These are phyloP conservation scores for Gonioctena quinquepunctata DNA, from an alignment of 1,140 invertebrate genomes.

Conservation along the genomic window DNA sequence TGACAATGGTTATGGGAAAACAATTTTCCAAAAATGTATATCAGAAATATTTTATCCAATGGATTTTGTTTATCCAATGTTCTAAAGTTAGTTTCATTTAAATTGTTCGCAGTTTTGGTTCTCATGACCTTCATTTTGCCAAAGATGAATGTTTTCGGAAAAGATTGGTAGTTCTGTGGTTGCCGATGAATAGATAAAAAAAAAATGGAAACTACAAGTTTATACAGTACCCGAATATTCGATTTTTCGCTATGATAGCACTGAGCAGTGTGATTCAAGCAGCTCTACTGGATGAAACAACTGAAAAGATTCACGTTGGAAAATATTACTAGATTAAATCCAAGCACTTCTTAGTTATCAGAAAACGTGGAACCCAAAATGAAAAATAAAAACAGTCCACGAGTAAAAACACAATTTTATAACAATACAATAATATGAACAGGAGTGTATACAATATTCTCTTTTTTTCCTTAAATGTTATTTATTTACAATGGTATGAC, in stretches of 20 bases:
- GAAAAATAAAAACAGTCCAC: conserved; percentile 12
- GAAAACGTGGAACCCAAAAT: conserved; percentile 10
- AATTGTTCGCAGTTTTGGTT: no score
- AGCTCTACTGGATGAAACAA: conserved; percentile 7
- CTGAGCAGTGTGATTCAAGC: conserved; percentile 14
- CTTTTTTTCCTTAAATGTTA: conserved; percentile 14
- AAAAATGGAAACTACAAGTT: background rate
- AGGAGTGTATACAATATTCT: conserved; percentile 22
- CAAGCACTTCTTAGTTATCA: background rate
- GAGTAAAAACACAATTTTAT: conserved; percentile 18
- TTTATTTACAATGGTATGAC: conserved; percentile 24
- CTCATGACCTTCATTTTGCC: background rate
- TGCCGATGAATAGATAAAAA: background rate
- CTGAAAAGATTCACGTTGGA: no score
- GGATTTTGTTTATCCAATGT: no score
- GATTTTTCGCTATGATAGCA: background rate
- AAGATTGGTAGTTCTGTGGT: background rate
- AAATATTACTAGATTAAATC: no score
- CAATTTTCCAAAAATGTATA: background rate
- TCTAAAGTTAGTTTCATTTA: no score
- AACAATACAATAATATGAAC: conserved; percentile 22
- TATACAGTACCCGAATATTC: background rate
- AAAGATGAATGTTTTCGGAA: background rate
- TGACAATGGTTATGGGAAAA: background rate
- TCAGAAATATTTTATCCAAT: no score